A percentile compares a stretch with the other conserved stretches of the same genome.
Conservation (phyloP, 2,113 vertebrate species). For the Aegithalos caudatus region DNA sequence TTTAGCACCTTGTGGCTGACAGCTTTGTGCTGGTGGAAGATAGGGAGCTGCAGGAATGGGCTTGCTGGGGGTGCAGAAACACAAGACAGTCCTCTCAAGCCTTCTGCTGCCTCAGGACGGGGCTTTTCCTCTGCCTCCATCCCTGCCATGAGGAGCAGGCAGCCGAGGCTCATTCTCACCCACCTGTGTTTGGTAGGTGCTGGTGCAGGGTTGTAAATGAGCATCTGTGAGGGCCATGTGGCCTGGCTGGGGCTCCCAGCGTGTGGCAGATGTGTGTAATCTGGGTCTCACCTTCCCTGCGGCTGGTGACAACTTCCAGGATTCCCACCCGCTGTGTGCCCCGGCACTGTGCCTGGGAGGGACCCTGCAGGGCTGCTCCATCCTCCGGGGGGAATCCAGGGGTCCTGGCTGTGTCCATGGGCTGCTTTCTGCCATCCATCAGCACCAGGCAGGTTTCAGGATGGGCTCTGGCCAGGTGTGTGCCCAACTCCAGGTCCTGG, state of each 20-base stretch:
- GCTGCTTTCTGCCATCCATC: fast-evolving
- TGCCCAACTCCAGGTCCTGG: neutral
- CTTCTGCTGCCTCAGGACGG: neutral
- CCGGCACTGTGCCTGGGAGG: neutral
- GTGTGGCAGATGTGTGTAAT: neutral
- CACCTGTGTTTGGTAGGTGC: neutral
- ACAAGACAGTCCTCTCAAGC: neutral
- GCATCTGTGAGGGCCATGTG: neutral
- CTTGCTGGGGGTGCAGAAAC: neutral
- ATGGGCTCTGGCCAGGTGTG: neutral
- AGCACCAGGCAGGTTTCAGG: fast-evolving
- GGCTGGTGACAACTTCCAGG: neutral
- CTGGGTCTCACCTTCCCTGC: neutral
- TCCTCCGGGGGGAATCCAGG: fast-evolving
- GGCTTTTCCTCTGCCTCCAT: neutral
- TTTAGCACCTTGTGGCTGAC: neutral
- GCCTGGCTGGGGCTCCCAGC: neutral
- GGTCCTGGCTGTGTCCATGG: fast-evolving
- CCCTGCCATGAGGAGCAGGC: neutral
- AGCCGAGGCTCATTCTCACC: neutral
- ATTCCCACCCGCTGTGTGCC: neutral
- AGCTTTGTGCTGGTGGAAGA: neutral
- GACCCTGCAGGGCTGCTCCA: neutral
- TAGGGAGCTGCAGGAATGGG: neutral
- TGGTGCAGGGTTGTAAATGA: neutral